Base-by-base conservation (phyloP, 2,797 vertebrate genomes). In the Pipistrellus pygmaeus region DNA sequence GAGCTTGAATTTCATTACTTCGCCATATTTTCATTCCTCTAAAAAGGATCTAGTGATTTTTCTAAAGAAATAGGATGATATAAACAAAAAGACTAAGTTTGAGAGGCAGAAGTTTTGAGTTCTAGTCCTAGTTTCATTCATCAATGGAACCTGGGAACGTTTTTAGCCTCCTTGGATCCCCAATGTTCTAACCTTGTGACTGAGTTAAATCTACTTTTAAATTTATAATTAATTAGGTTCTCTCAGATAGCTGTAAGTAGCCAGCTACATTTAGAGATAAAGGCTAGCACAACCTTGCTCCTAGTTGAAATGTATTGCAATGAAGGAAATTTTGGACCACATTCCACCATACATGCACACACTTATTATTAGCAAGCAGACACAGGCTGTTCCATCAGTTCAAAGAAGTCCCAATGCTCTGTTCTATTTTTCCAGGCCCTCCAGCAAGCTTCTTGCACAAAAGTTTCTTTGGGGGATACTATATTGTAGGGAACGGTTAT, bases 281-380 rank as follows among this genome's bases (percentile, higher is more conserved):
- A 71, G 15, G 6, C 46, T 35, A 44, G 41, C 18, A 68, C 27
- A 32, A 27, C 12, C 48, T 88, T 10, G 2, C 38, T 57, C 18
- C 38, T 84, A 85, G 32, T 68, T 55, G 55, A 83, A n/a, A 72
- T 46, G 13, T 75, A 80, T 23, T 80, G 41, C 32, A 53, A 10
- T 48, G 35, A 91, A 84, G 72, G 48, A 84, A 44, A 35, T 80
- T 23, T 66, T 76, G 41, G 55, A 77, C 17, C 5, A n/a, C 73
- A 51, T 57, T 91, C 53, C 8, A 35, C 23, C 27, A 73, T 15
- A 35, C 27, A 27, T 15, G 18, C 8, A 53, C 32, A 77, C 21
- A 64, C 53, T 93, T 77, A 77, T 87, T 77, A 77, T 13, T 68
- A 88, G 32, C 64, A 78, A 90, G 55, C 11, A 38, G 44, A 55